phyloP scores from a whole-genome alignment of 1,140 invertebrate species.

The Harpegnathos saltator region DNA sequence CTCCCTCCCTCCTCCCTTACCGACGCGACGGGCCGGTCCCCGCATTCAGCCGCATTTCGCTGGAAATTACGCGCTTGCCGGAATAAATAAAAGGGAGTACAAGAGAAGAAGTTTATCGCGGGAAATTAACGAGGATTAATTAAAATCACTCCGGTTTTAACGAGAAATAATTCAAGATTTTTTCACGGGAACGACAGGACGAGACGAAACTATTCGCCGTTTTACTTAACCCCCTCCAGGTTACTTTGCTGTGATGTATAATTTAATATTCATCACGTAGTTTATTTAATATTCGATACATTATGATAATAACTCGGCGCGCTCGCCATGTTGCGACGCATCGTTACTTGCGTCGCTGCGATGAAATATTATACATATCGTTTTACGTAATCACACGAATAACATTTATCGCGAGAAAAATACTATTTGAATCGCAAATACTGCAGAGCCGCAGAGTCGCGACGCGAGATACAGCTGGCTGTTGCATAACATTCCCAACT shows the following conservation, averaged over 20 bases:
- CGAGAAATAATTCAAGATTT: background rate
- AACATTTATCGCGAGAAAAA: background rate
- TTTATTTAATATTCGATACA: constrained; percentile 25
- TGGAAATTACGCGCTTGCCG: constrained; percentile 30
- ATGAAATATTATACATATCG: background rate
- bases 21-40: background rate
- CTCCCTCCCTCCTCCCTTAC: too few species aligned
- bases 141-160: background rate
- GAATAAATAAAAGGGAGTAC: background rate
- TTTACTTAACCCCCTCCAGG: too few species aligned
- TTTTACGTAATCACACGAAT: too few species aligned
- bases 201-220: too few species aligned
- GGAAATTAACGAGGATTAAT: background rate
- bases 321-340: background rate
- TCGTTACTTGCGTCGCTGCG: background rate
- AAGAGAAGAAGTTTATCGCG: background rate
- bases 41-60: constrained; percentile 1
- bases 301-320: background rate
- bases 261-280: background rate
- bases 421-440: background rate
- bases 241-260: too few species aligned
- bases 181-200: too few species aligned
- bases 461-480: background rate
- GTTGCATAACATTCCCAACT: constrained; percentile 23
- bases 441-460: too few species aligned